phyloP scores from a whole-genome alignment of 92 coral and sea anemone species.

The Montipora capitata region DNA sequence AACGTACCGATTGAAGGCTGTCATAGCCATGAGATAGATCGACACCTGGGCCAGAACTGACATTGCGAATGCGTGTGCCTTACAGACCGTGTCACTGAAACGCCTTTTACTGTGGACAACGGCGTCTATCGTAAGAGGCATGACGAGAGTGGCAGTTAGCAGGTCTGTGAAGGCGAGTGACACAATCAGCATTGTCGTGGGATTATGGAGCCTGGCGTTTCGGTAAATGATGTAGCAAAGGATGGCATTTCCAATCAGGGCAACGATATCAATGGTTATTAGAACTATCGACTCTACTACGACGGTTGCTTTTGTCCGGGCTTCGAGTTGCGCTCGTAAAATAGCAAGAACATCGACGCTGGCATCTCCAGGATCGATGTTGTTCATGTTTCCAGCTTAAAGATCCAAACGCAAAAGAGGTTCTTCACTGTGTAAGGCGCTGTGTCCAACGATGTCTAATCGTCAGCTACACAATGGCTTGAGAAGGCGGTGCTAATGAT shows the following conservation, averaged over 20 bases:
- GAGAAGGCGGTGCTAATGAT: too few species aligned
- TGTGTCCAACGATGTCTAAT: too few species aligned
- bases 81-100: slow-evolving; percentile 45
- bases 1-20: slow-evolving; percentile 58
- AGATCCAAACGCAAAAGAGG: background rate
- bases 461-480: too few species aligned
- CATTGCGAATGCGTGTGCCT: slow-evolving; percentile 44
- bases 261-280: slow-evolving; percentile 21
- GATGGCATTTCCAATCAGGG: slow-evolving; percentile 42
- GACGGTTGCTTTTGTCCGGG: slow-evolving; percentile 30
- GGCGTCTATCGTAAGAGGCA: slow-evolving; percentile 52
- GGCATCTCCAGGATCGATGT: slow-evolving; percentile 62
- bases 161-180: slow-evolving; percentile 48
- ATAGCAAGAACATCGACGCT: slow-evolving; percentile 59
- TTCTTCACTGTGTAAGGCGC: background rate
- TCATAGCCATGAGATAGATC: slow-evolving; percentile 52
- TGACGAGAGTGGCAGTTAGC: slow-evolving; percentile 36
- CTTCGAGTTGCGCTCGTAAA: slow-evolving; percentile 39
- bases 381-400: slow-evolving; percentile 34
- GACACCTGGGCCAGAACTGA: slow-evolving; percentile 51
- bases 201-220: slow-evolving; percentile 30
- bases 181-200: slow-evolving; percentile 47
- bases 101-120: slow-evolving; percentile 43
- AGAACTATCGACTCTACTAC: slow-evolving; percentile 41
- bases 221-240: slow-evolving; percentile 47